Evolutionary conservation across 2,797 vertebrate genomes (phyloP), one percentile per base, ranked within the genome.

Genomic region (Synaphobranchus kaupii): DNA sequence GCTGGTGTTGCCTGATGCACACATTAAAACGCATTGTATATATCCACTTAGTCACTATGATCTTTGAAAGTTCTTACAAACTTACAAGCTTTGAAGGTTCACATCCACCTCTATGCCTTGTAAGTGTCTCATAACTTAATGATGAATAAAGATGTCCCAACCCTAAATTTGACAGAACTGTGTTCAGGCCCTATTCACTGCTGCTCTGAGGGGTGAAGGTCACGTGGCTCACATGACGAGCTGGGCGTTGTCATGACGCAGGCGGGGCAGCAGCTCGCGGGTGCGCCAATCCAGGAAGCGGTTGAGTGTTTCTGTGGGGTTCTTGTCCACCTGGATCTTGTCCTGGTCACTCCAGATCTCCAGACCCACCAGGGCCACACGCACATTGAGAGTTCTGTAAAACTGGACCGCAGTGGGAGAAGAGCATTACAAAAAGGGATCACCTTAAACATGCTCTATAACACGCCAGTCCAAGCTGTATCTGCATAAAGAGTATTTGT

Each of bases 231-330:
- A 97, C 97, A 95, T 97, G 83, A 97, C 92, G 34, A 97, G 96
- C 93, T 99, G 98, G 2, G 97, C 97, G 0, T 97, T 99, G 94
- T 99, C 98, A 0, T 99, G 98, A 7, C 94, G 96, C 52, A 98
- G 91, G 7, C 94, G 94, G 0, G 96, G 97, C 85, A 99, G 94
- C 87, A 99, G 93, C 47, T 97, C 95, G 10, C 92, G 87, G 84
- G 4, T 95, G 28, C 97, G 95, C 98, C 98, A 99, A 10, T 88
- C 94, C 92, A 99, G 95, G 92, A 99, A 98, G 90, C 93, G 96
- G 91, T 95, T 95, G 6, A 99, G 95, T 0, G 95, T 96, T 1
- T 96, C 92, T 0, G 91, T 93, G 0, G 97, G 96, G 0, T 93
- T 96, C 84, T 91, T 52, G 50, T 96, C 94, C 84, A 98, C 94